Base-by-base conservation (phyloP, 2,888 invertebrate species). In the Philopedon plagiatum region DNA sequence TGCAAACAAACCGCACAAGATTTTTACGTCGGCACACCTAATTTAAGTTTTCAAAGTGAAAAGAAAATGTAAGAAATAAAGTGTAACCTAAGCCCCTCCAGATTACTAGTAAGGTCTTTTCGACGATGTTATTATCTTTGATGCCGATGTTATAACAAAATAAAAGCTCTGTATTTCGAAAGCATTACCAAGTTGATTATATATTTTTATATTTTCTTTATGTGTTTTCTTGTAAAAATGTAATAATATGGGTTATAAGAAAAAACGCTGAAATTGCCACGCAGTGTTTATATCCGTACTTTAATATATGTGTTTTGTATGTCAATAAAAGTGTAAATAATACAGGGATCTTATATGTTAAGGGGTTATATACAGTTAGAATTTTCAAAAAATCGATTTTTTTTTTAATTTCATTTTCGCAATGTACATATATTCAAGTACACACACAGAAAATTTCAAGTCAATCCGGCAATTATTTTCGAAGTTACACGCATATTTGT, bases 131-230 rank as follows among this genome's bases (percentile, higher is more conserved):
- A 62, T 62, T 49, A 49, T 26, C 49, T 34, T 49, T 49, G 49
- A 62, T 62, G 62, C 46, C 21, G 49, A 46, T 44, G 62, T 62
- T 62, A 62, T 62, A 62, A 62, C 62, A 62, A 62, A 62, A 62
- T 62, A 62, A 62, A 62, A 41, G 62, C 62, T 15, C 44, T 41
- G 41, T 44, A 21, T 62, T 62, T 49, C 62, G 49, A 29, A 62
- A 23, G 49, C 46, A 62, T 62, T 62, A 62, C 41, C 19, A 34
- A 62, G 49, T 62, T 62, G 62, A 62, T 62, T 62, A 62, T 46
- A 62, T 62, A 46, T 62, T 56, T 56, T 60, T 56, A 37, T 34
- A 44, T 60, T 44, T 34, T 60, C 41, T 39, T 60, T 60, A 37
- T 23, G 41, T 57, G 23, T 46, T 46, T 23, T 23, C 46, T 46